Conservation (phyloP, 2,113 vertebrate species). For the Sebastes fasciatus region DNA sequence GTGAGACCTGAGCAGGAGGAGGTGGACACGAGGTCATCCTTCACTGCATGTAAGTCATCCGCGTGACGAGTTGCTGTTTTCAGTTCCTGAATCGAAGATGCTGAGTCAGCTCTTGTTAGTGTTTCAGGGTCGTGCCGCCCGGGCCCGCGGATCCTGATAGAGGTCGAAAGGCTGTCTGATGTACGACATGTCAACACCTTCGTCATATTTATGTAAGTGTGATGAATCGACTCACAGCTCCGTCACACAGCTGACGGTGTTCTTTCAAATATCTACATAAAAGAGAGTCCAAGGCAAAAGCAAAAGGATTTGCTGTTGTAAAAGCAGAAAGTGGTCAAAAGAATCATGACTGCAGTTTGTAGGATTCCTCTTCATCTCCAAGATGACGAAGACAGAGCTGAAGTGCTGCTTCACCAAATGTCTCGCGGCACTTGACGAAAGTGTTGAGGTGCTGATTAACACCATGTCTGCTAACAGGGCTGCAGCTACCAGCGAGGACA, state of each 20-base stretch:
- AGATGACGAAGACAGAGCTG: background rate
- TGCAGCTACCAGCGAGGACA: background rate
- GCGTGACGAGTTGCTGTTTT: slow-evolving; percentile 3
- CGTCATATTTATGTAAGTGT: slow-evolving; percentile 43
- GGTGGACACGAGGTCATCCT: slow-evolving; percentile 27
- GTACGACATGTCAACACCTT: slow-evolving; percentile 59
- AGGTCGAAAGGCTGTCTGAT: slow-evolving; percentile 58
- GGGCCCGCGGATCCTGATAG: slow-evolving; percentile 35
- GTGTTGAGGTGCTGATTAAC: background rate
- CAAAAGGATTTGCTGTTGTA: background rate
- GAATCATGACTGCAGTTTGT: background rate
- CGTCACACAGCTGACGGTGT: slow-evolving; percentile 28
- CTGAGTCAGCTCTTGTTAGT: slow-evolving; percentile 32
- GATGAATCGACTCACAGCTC: slow-evolving; percentile 42
- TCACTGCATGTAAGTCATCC: slow-evolving; percentile 16
- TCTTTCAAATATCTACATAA: slow-evolving; percentile 25
- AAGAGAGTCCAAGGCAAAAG: slow-evolving; percentile 14
- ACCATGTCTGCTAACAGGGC: background rate
- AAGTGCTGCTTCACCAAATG: background rate
- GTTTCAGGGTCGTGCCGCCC: background rate
- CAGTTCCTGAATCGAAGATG: slow-evolving; percentile 32
- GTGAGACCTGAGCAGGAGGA: slow-evolving; percentile 25
- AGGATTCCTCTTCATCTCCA: background rate
- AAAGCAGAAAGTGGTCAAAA: background rate
- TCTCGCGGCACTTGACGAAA: background rate